phyloP scores from a whole-genome alignment of 2,888 invertebrate genomes.

The Hyposoter dolosus region DNA sequence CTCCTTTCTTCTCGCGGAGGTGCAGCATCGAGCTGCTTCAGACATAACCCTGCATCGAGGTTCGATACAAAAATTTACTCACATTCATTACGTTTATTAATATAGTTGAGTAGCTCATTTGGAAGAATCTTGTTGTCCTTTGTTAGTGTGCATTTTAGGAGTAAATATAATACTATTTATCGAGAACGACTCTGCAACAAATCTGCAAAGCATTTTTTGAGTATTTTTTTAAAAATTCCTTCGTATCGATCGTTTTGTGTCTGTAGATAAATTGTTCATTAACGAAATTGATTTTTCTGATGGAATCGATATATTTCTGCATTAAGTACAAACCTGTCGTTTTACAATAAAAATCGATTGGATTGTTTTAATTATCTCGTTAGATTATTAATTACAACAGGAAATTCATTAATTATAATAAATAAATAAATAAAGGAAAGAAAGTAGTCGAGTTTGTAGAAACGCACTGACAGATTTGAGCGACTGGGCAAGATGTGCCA shows the following conservation, averaged over 20 bases:
- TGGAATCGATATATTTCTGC: no score
- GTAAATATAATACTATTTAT: not conserved
- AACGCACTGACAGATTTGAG: not conserved
- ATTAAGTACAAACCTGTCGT: not conserved
- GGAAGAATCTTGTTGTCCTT: not conserved
- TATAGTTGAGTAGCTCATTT: constrained; percentile 21
- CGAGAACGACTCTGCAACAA: not conserved
- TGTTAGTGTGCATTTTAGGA: not conserved
- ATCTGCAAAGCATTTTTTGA: not conserved
- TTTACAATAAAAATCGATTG: not conserved
- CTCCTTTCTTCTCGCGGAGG: constrained; percentile 69
- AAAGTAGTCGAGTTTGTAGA: not conserved
- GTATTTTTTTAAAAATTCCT: not conserved
- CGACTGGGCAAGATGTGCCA: constrained; percentile 1
- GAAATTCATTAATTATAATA: not conserved
- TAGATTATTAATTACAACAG: not conserved
- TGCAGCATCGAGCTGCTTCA: constrained; percentile 68
- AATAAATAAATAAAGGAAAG: not conserved
- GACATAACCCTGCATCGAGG: constrained; percentile 66
- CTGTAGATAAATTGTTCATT: not conserved
- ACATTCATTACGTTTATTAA: constrained; percentile 57
- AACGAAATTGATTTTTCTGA: not conserved
- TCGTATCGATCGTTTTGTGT: constrained; percentile 7
- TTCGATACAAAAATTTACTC: constrained; percentile 64
- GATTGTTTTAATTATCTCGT: not conserved